Conservation (phyloP, 2,113 vertebrate genomes). For the Chloroceryle aenea region DNA sequence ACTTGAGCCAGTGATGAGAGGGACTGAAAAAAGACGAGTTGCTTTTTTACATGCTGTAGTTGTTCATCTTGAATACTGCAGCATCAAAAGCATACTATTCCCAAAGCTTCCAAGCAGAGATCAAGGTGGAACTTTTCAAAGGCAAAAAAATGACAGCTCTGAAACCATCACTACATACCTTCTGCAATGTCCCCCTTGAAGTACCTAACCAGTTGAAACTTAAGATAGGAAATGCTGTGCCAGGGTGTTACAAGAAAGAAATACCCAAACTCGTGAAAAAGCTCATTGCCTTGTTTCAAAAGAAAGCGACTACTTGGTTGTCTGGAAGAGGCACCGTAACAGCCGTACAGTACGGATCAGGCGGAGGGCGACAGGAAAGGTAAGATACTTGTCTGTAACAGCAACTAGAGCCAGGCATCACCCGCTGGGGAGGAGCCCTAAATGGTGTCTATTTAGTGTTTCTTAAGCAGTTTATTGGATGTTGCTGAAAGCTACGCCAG, state of each 20-base stretch:
- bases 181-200: neutral
- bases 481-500: neutral
- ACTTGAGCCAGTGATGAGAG: slow-evolving; percentile 3
- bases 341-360: neutral
- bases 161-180: neutral
- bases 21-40: neutral
- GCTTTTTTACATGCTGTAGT: slow-evolving; percentile 14
- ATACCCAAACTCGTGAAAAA: neutral
- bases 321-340: slow-evolving; percentile 49
- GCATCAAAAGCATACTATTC: slow-evolving; percentile 19
- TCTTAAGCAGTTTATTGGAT: neutral
- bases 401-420: neutral
- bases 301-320: neutral
- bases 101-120: neutral
- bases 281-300: neutral
- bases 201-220: neutral
- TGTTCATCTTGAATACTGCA: neutral
- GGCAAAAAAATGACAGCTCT: neutral
- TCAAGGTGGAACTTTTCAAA: neutral
- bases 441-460: slow-evolving; percentile 9
- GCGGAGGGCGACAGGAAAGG: neutral
- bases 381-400: neutral
- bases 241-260: neutral
- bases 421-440: neutral
- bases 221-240: neutral